These are phyloP conservation scores for Zaprionus africanus DNA, from an alignment of 1,140 invertebrate species.

Conservation along the genomic window DNA sequence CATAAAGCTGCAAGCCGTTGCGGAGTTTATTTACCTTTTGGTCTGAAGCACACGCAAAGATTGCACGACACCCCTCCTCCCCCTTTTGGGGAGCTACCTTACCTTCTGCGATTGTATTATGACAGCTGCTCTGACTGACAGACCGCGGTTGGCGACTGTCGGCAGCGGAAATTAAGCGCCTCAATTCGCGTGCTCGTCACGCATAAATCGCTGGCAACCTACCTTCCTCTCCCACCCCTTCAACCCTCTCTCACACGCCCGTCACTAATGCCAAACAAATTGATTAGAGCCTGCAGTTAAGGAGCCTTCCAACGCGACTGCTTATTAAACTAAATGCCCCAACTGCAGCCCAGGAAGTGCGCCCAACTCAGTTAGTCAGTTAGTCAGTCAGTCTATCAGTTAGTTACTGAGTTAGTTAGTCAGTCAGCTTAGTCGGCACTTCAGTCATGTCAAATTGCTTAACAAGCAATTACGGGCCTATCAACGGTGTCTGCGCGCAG, in stretches of 20 bases:
- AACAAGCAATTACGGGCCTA: constrained; percentile 48
- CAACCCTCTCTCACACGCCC: not conserved
- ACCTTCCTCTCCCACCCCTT: not conserved
- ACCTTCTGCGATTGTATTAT: constrained; percentile 46
- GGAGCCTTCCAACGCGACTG: constrained; percentile 22
- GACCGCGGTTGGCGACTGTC: constrained; percentile 58
- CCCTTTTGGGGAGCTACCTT: not conserved
- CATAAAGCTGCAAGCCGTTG: constrained; percentile 60
- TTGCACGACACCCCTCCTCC: constrained; percentile 11
- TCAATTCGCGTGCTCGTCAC: constrained; percentile 68
- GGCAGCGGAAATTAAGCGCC: constrained; percentile 76
- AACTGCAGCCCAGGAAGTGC: constrained; percentile 16
- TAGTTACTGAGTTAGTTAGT: not conserved
- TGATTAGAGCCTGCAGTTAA: constrained; percentile 29
- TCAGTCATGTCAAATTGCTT: constrained; percentile 47
- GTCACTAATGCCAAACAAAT: constrained; percentile 39
- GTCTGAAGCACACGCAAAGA: constrained; percentile 51
- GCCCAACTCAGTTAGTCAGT: constrained; percentile 1
- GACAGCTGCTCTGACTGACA: constrained; percentile 64
- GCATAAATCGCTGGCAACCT: constrained; percentile 56
- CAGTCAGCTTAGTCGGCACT: constrained; percentile 5
- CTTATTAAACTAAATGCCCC: constrained; percentile 35
- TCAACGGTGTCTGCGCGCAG: constrained; percentile 25
- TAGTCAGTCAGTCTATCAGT: not conserved
- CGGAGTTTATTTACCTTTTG: constrained; percentile 72